Conservation (phyloP, 2,888 invertebrate genomes). For the Choreutis nemorana region DNA sequence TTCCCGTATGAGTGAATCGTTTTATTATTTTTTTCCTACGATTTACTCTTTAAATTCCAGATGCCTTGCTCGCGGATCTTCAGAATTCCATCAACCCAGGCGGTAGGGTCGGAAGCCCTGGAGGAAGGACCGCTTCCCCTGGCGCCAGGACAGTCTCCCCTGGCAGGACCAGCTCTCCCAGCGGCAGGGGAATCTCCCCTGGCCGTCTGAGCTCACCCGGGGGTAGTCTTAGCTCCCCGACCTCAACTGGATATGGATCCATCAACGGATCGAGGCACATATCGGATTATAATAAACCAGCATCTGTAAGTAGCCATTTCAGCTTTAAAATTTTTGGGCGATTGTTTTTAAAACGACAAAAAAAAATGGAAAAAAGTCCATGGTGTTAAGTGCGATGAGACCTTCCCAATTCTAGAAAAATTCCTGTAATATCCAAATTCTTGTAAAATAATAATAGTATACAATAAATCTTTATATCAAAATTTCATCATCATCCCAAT, state of each 20-base stretch:
- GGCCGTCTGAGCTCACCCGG: slow-evolving; percentile 56
- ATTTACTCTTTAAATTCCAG: too few relatives aligned
- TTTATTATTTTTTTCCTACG: too few relatives aligned
- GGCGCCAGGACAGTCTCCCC: slow-evolving; percentile 63
- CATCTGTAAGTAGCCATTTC: slow-evolving; percentile 63
- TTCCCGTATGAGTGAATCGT: too few relatives aligned
- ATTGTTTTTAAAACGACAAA: too few relatives aligned
- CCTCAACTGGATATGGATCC: slow-evolving; percentile 79
- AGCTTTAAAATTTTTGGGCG: slow-evolving; percentile 5
- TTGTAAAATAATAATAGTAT: too few relatives aligned
- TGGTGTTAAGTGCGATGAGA: slow-evolving; percentile 2
- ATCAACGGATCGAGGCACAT: slow-evolving; percentile 72
- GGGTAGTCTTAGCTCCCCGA: slow-evolving; percentile 56
- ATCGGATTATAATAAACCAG: slow-evolving; percentile 60
- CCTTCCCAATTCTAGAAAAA: too few relatives aligned
- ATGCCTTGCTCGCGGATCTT: slow-evolving; percentile 93
- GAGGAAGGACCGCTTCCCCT: slow-evolving; percentile 38
- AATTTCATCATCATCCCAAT: too few relatives aligned
- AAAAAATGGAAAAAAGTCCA: slow-evolving; percentile 7
- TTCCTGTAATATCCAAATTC: too few relatives aligned
- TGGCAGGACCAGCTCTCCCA: slow-evolving; percentile 36
- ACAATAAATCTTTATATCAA: too few relatives aligned
- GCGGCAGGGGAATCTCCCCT: slow-evolving; percentile 55
- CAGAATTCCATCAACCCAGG: slow-evolving; percentile 89
- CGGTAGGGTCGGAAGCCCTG: slow-evolving; percentile 53